Base-by-base conservation (phyloP, 2,888 invertebrate species). In the Arge pagana region DNA sequence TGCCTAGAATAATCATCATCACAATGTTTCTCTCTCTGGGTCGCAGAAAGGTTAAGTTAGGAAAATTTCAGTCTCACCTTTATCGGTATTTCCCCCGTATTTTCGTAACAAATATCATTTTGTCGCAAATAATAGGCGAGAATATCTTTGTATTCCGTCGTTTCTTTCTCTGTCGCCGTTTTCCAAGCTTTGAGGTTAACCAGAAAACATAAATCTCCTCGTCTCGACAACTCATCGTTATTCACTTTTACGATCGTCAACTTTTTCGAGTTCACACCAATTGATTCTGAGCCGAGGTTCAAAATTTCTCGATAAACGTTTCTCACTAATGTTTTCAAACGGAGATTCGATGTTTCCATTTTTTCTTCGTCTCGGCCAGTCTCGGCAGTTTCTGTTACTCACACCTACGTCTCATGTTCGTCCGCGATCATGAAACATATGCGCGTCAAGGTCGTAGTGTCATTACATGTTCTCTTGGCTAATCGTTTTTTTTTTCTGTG, bases 161-260 rank as follows among this genome's bases (percentile, higher is more conserved):
- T 79, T 66, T 67, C 54, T 16, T 62, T 53, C 5, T 35, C 41
- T 26, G 57, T 54, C 52, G 56, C 76, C 56, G 75, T 77, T 49
- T 78, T 76, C 88, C 88, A 89, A 45, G 82, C 81, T 62, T 80
- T 77, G 16, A 80, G 63, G 40, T 78, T 78, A 51, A 79, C 72
- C 7, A 85, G 82, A 72, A 88, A 85, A 76, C 85, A 86, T 3
- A 86, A 74, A 57, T 89, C 89, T 6, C 88, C 89, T 35, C 79
- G 71, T 28, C 70, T 68, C 49, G 77, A 67, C 4, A 86, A 71
- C 59, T 83, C 81, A 58, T 82, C 82, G 1, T 74, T 79, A 64
- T 87, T 85, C 64, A 80, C 80, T 72, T 84, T 84, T 28, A 88
- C 76, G 23, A 81, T 66, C 53, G 61, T 60, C 2, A 52, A 40